These are phyloP conservation scores for Drosophila trichaetosa DNA, from an alignment of 2,888 invertebrate genomes.

Conservation along the genomic window DNA sequence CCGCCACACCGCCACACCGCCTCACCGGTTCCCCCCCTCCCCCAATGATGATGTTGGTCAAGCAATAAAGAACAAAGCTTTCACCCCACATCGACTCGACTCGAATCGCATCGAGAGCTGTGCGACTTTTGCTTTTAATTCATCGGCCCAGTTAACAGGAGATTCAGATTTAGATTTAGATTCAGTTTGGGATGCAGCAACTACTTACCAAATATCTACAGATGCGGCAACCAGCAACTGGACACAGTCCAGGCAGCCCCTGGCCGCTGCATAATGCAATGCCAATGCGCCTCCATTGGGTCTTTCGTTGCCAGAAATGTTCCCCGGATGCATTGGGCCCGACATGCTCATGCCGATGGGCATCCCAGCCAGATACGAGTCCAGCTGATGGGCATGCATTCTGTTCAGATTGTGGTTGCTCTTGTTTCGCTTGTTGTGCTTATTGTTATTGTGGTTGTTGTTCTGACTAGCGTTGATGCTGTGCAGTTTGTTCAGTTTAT, in stretches of 20 bases:
- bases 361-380: slow-evolving; percentile 67
- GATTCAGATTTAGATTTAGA: neutral
- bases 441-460: slow-evolving; percentile 7
- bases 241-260: slow-evolving; percentile 94
- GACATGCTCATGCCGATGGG: slow-evolving; percentile 70
- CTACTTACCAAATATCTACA: slow-evolving; percentile 90
- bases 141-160: slow-evolving; percentile 2
- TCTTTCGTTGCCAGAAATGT: slow-evolving; percentile 84
- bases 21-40: neutral
- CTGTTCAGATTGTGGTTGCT: slow-evolving; percentile 56
- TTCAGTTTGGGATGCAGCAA: neutral
- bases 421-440: slow-evolving; percentile 32
- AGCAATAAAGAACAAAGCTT: slow-evolving; percentile 52
- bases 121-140: slow-evolving; percentile 51
- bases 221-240: slow-evolving; percentile 91
- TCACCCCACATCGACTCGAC: slow-evolving; percentile 41
- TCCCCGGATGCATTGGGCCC: slow-evolving; percentile 83
- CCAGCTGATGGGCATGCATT: slow-evolving; percentile 85
- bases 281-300: slow-evolving; percentile 89
- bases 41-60: neutral
- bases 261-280: slow-evolving; percentile 94
- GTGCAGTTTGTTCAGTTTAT: slow-evolving; percentile 45
- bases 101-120: slow-evolving; percentile 1
- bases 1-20: neutral
- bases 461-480: slow-evolving; percentile 37